Evolutionary conservation across 2,888 invertebrate genomes (phyloP), one percentile per base, ranked within the genome.

Genomic region (Stenodera caucasica): DNA sequence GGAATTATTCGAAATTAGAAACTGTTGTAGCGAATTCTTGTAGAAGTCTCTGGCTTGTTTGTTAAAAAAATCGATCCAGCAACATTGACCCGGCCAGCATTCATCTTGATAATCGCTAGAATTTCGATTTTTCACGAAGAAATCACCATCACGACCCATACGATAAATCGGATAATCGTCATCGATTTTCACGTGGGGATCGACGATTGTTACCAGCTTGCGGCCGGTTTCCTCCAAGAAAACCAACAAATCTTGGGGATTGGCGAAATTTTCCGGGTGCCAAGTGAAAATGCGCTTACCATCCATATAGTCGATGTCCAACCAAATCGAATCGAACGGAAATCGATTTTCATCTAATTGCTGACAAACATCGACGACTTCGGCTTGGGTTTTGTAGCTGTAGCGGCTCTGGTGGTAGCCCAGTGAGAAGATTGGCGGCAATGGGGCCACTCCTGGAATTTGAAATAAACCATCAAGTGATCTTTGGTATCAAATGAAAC

Each of bases 221-320:
- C 98, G 87, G 54, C 89, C 86, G 0, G 95, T 86, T 96, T 98
- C 96, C 9, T 89, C 90, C 2, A 87, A 67, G 0, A 97, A 92
- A 72, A 91, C 67, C 0, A 97, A 91, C n/a, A 57, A 14, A 4
- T n/a, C 1, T 8, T 56, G 45, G 3, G 70, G 70, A 72, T 91
- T 84, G 0, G 90, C 82, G 81, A 98, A 99, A 78, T 93, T 94
- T 56, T 87, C 84, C 0, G 84, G 79, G 78, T 98, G 96, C 98
- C 98, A 99, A 0, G 98, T 98, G 81, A 99, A 75, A 59, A 69
- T 72, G 50, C 63, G 67, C 37, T 97, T 97, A 53, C 88, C 86
- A 78, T 98, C 94, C 0, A 98, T 98, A 78, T 99, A 95, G 78
- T 99, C 98, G 78, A 99, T 97, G 80, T 99, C 99, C 33, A 99